Conservation (phyloP, 2,113 vertebrate species). For the Poeciliopsis turrubarensis region DNA sequence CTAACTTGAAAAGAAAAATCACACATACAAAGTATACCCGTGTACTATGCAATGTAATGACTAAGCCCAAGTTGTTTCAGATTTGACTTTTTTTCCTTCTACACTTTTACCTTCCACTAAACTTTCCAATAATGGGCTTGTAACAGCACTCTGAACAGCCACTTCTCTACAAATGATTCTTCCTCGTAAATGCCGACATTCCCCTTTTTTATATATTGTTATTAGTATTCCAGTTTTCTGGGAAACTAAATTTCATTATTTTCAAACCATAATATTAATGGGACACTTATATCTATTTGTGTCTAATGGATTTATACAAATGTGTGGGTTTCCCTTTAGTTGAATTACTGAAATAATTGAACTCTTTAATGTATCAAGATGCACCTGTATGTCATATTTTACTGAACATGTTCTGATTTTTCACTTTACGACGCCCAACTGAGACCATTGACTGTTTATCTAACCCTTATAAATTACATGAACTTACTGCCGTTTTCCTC, state of each 20-base stretch:
- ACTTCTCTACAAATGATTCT: not conserved
- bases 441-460: not conserved
- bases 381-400: not conserved
- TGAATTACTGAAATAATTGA: not conserved
- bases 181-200: too few relatives aligned
- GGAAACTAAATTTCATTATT: not conserved
- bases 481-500: constrained; percentile 56
- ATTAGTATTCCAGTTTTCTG: not conserved
- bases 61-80: not conserved
- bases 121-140: not conserved
- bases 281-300: not conserved
- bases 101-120: not conserved
- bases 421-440: not conserved
- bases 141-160: not conserved
- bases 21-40: too few relatives aligned
- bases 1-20: too few relatives aligned
- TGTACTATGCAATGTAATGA: not conserved
- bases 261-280: not conserved
- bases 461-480: not conserved
- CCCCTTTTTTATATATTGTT: not conserved
- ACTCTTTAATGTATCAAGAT: not conserved
- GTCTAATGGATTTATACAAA: not conserved
- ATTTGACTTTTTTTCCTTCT: not conserved
- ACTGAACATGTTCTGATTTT: not conserved
- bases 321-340: not conserved